Percentiles rank a stretch among this genome's conserved stretches.
Evolutionary conservation across 2,797 vertebrate species (phyloP).

Genomic region (Darevskia nairensis): DNA sequence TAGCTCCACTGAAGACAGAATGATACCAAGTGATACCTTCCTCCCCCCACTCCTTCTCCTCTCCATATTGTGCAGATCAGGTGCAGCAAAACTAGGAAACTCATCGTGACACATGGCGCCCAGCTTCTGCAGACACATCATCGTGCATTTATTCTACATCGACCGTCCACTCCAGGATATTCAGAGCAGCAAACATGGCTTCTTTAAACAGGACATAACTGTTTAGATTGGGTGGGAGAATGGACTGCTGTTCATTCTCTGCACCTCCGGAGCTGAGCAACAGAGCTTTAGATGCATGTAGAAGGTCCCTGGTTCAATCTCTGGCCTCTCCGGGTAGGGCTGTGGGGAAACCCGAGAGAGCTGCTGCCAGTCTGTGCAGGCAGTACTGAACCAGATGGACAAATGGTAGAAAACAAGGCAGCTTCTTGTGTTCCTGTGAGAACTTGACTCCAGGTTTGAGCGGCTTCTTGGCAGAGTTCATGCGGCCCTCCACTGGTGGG

Average conservation of each 20-base stretch:
- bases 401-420: too few species aligned
- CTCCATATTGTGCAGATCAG: background rate
- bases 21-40: background rate
- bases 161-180: background rate
- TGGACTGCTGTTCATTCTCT: background rate
- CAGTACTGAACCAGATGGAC: background rate
- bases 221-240: background rate
- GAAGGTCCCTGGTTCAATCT: background rate
- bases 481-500: background rate
- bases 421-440: too few species aligned
- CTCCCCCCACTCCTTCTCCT: too few species aligned
- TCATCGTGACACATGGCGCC: background rate
- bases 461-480: background rate
- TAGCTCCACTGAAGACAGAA: background rate
- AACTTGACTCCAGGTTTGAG: background rate
- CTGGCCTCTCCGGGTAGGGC: too few species aligned
- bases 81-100: background rate
- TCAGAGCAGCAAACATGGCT: background rate
- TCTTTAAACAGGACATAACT: background rate
- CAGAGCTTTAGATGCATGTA: background rate
- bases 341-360: too few species aligned
- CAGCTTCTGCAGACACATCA: background rate
- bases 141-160: background rate
- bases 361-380: too few species aligned
- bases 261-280: background rate